Percentiles rank a stretch among this genome's conserved stretches.
Evolutionary conservation across 53 echinoderm and acorn worm species (phyloP).

Genomic region (Paelopatides confundens): DNA sequence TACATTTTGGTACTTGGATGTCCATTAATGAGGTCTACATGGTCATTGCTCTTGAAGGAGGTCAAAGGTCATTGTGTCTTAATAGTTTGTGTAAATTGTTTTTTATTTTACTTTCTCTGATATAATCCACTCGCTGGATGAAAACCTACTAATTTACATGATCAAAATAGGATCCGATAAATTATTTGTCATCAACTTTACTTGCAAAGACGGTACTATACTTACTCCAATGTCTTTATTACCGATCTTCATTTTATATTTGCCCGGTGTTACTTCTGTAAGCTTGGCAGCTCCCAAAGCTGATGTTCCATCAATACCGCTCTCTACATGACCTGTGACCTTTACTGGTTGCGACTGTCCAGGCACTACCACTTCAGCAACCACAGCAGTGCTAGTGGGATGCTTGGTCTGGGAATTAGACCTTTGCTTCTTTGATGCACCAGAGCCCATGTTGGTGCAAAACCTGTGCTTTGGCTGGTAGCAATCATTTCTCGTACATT

Average conservation of each 20-base stretch:
- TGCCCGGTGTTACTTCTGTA: slow-evolving; percentile 91
- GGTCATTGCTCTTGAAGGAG: too few relatives aligned
- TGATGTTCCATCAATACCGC: slow-evolving; percentile 32
- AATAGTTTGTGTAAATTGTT: too few relatives aligned
- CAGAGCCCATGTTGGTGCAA: slow-evolving; percentile 76
- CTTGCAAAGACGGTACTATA: too few relatives aligned
- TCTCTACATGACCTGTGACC: slow-evolving; percentile 65
- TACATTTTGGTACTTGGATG: too few relatives aligned
- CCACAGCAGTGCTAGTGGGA: slow-evolving; percentile 59
- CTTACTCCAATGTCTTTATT: slow-evolving; percentile 81
- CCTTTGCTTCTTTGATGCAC: slow-evolving; percentile 70
- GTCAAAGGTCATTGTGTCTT: too few relatives aligned
- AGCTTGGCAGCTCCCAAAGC: slow-evolving; percentile 71
- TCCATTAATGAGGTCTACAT: too few relatives aligned
- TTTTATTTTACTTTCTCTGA: too few relatives aligned
- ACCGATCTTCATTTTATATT: slow-evolving; percentile 82
- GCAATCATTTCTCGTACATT: too few relatives aligned
- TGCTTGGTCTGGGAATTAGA: slow-evolving; percentile 46
- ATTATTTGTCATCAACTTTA: too few relatives aligned
- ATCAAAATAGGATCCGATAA: too few relatives aligned
- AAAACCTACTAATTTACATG: too few relatives aligned
- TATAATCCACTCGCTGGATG: neutral
- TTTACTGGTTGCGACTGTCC: slow-evolving; percentile 77
- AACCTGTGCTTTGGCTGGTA: too few relatives aligned
- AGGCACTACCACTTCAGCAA: slow-evolving; percentile 87